A percentile compares a stretch with the other conserved stretches of the same genome.
Evolutionary conservation across 2,113 vertebrate genomes (phyloP).

Genomic region (Pterophyllum scalare): DNA sequence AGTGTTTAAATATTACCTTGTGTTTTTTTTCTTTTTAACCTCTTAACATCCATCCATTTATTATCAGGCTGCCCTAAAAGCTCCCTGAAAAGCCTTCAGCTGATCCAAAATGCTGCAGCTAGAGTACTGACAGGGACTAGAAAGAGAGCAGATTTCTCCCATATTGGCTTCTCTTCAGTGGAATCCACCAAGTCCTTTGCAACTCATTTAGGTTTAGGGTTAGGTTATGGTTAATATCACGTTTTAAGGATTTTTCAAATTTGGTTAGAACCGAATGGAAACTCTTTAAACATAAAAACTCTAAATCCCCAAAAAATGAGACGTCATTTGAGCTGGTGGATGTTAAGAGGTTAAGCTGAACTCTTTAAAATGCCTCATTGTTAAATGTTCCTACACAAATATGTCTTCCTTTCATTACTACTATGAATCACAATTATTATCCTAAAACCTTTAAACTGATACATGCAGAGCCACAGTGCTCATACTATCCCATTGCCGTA

Average conservation of each 20-base stretch:
- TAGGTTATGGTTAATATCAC: background rate
- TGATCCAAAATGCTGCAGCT: no score
- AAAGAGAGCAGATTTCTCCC: no score
- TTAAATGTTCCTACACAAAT: background rate
- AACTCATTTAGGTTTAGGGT: background rate
- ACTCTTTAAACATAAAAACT: background rate
- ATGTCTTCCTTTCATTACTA: background rate
- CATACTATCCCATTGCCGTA: background rate
- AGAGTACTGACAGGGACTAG: no score
- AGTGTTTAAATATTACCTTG: background rate
- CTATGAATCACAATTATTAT: background rate
- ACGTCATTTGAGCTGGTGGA: background rate
- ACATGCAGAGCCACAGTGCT: background rate
- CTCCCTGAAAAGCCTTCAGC: no score
- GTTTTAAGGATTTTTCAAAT: background rate
- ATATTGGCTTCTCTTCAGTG: no score
- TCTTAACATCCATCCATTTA: no score
- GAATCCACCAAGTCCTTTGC: no score
- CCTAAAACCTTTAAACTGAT: background rate
- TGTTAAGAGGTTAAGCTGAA: background rate
- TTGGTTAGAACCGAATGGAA: background rate
- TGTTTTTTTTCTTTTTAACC: background rate
- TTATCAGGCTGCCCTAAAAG: no score
- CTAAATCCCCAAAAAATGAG: background rate
- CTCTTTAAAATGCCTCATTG: background rate